phyloP scores from a whole-genome alignment of 2,888 invertebrate species.

The Geotrupes spiniger region DNA sequence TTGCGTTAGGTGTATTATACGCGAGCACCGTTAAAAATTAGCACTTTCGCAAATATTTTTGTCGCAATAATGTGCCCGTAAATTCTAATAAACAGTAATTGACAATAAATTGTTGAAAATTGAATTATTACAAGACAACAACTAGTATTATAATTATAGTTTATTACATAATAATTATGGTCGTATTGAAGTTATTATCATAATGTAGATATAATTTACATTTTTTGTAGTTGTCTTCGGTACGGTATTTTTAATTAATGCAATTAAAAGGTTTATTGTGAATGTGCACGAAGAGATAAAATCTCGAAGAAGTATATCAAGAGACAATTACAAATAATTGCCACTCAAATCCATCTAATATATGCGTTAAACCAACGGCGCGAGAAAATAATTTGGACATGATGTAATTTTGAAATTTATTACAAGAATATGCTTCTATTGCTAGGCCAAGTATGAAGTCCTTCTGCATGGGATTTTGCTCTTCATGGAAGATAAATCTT shows the following conservation, averaged over 20 bases:
- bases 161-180: conserved; percentile 4
- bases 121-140: conserved; percentile 1
- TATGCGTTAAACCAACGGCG: conserved; percentile 50
- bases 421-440: conserved; percentile 33
- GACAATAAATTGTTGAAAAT: not conserved
- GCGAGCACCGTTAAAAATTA: too few species aligned
- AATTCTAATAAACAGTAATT: too few species aligned
- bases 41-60: too few species aligned
- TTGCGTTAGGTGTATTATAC: too few species aligned
- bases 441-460: conserved; percentile 19
- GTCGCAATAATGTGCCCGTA: too few species aligned
- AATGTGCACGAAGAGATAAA: not conserved
- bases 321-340: conserved; percentile 45
- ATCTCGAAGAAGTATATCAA: conserved; percentile 1
- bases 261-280: conserved; percentile 6
- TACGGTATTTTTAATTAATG: conserved; percentile 5
- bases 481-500: conserved; percentile 32
- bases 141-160: not conserved
- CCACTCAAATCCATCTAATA: conserved; percentile 44
- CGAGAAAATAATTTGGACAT: conserved; percentile 52
- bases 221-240: conserved; percentile 3
- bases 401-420: conserved; percentile 50
- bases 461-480: conserved; percentile 25
- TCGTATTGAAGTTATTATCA: not conserved
- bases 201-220: conserved; percentile 2